A percentile compares a stretch with the other conserved stretches of the same genome.
These are phyloP conservation scores for Scortum barcoo DNA, from an alignment of 2,113 vertebrate genomes.

Conservation along the genomic window DNA sequence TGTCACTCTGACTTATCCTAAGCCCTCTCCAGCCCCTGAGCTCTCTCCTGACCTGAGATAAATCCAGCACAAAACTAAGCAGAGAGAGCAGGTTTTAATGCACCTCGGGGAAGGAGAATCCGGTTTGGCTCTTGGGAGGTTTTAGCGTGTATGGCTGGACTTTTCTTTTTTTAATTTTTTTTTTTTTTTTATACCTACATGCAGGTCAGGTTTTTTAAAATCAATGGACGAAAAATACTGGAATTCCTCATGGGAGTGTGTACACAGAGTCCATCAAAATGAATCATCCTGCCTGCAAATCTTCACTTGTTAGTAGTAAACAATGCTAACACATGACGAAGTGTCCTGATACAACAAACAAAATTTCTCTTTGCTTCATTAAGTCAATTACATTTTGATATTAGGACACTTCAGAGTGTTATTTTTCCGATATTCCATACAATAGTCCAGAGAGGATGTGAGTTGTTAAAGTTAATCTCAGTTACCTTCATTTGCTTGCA, in stretches of 20 bases:
- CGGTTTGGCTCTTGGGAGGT: slow-evolving; percentile 4
- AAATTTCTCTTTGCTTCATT: too few species aligned
- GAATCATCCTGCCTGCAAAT: neutral
- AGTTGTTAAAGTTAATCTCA: neutral
- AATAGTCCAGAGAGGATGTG: neutral
- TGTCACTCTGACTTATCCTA: slow-evolving; percentile 71
- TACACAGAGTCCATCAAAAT: neutral
- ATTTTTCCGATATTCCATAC: neutral
- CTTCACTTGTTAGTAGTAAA: neutral
- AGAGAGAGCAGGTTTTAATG: slow-evolving; percentile 23
- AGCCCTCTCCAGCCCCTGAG: slow-evolving; percentile 44
- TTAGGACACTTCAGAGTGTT: neutral
- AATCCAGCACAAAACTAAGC: slow-evolving; percentile 21
- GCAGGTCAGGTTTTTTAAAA: neutral
- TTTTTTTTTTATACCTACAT: neutral
- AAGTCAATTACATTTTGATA: neutral
- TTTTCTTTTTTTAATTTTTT: too few species aligned
- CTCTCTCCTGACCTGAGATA: slow-evolving; percentile 47
- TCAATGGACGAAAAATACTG: neutral
- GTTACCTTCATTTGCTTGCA: neutral
- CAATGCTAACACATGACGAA: too few species aligned
- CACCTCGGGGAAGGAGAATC: slow-evolving; percentile 30
- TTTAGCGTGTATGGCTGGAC: slow-evolving; percentile 14
- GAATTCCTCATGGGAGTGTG: too few species aligned
- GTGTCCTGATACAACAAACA: neutral